Evolutionary conservation across 2,113 vertebrate genomes (phyloP).

Genomic region (Mellivora capensis): DNA sequence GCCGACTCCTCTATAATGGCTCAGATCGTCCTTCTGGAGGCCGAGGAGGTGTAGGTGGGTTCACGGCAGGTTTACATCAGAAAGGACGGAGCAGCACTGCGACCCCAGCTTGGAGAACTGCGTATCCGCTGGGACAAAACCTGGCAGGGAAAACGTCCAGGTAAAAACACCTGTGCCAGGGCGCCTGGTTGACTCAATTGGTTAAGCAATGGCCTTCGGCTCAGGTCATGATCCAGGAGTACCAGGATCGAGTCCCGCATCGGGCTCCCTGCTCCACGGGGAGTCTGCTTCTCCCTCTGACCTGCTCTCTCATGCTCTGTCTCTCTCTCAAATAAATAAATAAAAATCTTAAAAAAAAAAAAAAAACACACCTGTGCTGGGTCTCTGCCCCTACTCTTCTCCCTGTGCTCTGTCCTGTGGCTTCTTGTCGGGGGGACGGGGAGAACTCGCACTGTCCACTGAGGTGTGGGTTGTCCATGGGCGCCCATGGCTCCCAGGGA

Average conservation of each 20-base stretch:
- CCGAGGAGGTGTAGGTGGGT: neutral
- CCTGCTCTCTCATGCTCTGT: too few relatives aligned
- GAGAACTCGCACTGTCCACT: neutral
- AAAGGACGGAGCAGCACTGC: too few relatives aligned
- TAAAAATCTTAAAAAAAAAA: too few relatives aligned
- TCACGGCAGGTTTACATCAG: neutral
- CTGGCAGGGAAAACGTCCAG: neutral
- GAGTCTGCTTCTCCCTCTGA: too few relatives aligned
- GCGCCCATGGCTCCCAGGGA: neutral
- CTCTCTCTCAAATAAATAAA: too few relatives aligned
- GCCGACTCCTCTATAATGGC: fast-evolving
- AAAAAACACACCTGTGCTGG: neutral
- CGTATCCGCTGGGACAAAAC: neutral
- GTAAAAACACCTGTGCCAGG: neutral
- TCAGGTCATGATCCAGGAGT: too few relatives aligned
- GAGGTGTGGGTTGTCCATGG: neutral
- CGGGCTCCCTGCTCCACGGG: too few relatives aligned
- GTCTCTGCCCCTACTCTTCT: neutral
- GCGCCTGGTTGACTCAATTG: too few relatives aligned
- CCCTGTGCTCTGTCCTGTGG: neutral
- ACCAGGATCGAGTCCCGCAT: too few relatives aligned
- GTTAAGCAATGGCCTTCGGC: too few relatives aligned
- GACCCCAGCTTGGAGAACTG: neutral
- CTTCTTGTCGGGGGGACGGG: neutral
- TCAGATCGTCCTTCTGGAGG: neutral